Percentiles rank a stretch among this genome's conserved stretches.
phyloP scores from a whole-genome alignment of 2,888 invertebrate species.

The Drepana falcataria region DNA sequence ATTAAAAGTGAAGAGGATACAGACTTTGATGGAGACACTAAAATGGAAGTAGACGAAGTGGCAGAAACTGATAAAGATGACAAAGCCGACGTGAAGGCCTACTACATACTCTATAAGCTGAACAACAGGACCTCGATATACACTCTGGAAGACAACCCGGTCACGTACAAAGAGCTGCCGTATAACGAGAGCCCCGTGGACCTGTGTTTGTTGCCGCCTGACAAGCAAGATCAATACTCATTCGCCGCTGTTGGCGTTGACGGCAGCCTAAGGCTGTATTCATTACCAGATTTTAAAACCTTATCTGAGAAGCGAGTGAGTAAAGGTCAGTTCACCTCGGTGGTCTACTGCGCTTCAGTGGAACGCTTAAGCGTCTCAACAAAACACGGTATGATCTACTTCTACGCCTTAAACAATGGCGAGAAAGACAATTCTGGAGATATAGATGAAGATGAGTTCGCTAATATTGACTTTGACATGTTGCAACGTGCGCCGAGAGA shows the following conservation, averaged over 20 bases:
- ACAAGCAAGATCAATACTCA: conserved; percentile 75
- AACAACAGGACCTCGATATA: conserved; percentile 56
- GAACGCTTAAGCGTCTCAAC: conserved; percentile 92
- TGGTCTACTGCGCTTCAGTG: conserved; percentile 91
- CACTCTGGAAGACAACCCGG: conserved; percentile 78
- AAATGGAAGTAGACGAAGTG: conserved; percentile 67
- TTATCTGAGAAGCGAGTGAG: conserved; percentile 83
- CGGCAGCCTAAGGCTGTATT: conserved; percentile 85
- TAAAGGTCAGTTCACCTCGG: conserved; percentile 86
- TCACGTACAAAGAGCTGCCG: conserved; percentile 79
- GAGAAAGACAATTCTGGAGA: conserved; percentile 86
- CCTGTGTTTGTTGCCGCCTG: conserved; percentile 81
- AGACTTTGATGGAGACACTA: conserved; percentile 56
- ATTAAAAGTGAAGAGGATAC: conserved; percentile 47
- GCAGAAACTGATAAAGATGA: conserved; percentile 41
- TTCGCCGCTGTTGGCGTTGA: conserved; percentile 86
- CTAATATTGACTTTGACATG: conserved; percentile 70
- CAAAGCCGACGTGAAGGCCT: conserved; percentile 52
- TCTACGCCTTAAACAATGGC: conserved; percentile 86
- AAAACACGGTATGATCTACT: conserved; percentile 87
- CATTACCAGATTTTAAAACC: conserved; percentile 83
- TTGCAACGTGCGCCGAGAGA: conserved; percentile 57
- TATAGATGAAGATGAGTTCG: conserved; percentile 83
- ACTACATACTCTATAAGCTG: conserved; percentile 61
- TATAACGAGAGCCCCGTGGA: conserved; percentile 83